Percentiles rank a stretch among this genome's conserved stretches.
Evolutionary conservation across 2,888 invertebrate species (phyloP).

Genomic region (Thera obeliscata): DNA sequence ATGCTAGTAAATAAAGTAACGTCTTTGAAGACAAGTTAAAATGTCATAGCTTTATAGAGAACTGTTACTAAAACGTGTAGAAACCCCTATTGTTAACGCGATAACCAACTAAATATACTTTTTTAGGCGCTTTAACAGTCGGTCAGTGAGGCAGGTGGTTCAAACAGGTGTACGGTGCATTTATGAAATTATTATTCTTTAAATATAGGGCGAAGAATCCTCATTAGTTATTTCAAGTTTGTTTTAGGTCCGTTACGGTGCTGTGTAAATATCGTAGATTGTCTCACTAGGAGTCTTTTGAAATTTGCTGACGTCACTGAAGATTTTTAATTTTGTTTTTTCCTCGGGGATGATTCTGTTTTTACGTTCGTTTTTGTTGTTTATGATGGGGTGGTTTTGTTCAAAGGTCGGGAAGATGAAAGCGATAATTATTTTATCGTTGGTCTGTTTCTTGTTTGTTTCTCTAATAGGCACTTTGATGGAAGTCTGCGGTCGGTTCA

Average conservation of each 20-base stretch:
- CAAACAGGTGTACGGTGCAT: slow-evolving; percentile 68
- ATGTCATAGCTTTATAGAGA: slow-evolving; percentile 34
- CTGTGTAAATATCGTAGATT: slow-evolving; percentile 65
- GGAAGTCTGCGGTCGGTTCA: slow-evolving; percentile 67
- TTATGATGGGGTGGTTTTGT: slow-evolving; percentile 45
- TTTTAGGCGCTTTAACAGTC: slow-evolving; percentile 59
- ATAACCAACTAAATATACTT: slow-evolving; percentile 54
- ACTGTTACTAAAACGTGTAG: slow-evolving; percentile 30
- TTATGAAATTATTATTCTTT: slow-evolving; percentile 54
- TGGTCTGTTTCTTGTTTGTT: slow-evolving; percentile 80
- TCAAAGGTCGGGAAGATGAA: slow-evolving; percentile 64
- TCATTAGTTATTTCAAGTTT: slow-evolving; percentile 72
- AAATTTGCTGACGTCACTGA: slow-evolving; percentile 77
- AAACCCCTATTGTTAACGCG: slow-evolving; percentile 58
- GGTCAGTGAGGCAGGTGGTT: slow-evolving; percentile 73
- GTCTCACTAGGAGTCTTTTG: slow-evolving; percentile 53
- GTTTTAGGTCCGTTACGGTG: slow-evolving; percentile 79
- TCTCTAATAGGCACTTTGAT: slow-evolving; percentile 82
- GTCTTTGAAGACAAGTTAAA: slow-evolving; percentile 30
- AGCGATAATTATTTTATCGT: slow-evolving; percentile 83
- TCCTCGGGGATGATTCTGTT: slow-evolving; percentile 52
- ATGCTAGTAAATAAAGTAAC: slow-evolving; percentile 5
- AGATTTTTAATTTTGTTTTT: slow-evolving; percentile 72
- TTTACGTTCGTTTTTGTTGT: slow-evolving; percentile 60
- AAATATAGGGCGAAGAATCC: slow-evolving; percentile 63